Percentiles rank a stretch among this genome's conserved stretches.
phyloP scores from a whole-genome alignment of 2,888 invertebrate genomes.

The Dynastes grantii region DNA sequence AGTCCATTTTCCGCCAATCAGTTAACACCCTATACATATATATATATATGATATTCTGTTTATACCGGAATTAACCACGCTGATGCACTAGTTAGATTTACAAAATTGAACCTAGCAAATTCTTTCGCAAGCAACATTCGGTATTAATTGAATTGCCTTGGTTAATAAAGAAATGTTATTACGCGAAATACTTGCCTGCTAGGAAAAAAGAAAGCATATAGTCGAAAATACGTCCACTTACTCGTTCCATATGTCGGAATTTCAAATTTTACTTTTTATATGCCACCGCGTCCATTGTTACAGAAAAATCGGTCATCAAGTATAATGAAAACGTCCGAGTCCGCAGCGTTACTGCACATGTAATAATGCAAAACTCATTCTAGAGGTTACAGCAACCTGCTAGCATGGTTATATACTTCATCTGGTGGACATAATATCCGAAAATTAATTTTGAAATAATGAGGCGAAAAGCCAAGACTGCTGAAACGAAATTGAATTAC shows the following conservation, averaged over 20 bases:
- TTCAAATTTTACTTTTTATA: not conserved
- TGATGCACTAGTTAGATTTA: no score
- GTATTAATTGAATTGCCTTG: no score
- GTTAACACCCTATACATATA: no score
- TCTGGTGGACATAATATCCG: not conserved
- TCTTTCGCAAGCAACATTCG: no score
- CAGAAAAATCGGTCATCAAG: constrained; percentile 19
- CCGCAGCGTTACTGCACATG: not conserved
- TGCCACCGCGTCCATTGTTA: not conserved
- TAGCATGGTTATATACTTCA: not conserved
- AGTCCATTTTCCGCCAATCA: no score
- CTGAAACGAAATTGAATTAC: constrained; percentile 12
- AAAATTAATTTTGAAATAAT: constrained; percentile 19
- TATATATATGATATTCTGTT: no score
- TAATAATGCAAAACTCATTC: constrained; percentile 18
- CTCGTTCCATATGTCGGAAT: not conserved
- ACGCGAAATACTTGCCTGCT: not conserved
- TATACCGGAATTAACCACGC: no score
- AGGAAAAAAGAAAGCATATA: not conserved
- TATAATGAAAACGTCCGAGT: constrained; percentile 6
- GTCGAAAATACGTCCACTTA: not conserved
- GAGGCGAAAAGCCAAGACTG: not conserved
- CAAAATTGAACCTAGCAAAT: no score
- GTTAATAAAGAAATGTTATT: not conserved
- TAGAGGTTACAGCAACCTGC: not conserved